phyloP scores from a whole-genome alignment of 2,113 vertebrate species.

The Etheostoma spectabile region DNA sequence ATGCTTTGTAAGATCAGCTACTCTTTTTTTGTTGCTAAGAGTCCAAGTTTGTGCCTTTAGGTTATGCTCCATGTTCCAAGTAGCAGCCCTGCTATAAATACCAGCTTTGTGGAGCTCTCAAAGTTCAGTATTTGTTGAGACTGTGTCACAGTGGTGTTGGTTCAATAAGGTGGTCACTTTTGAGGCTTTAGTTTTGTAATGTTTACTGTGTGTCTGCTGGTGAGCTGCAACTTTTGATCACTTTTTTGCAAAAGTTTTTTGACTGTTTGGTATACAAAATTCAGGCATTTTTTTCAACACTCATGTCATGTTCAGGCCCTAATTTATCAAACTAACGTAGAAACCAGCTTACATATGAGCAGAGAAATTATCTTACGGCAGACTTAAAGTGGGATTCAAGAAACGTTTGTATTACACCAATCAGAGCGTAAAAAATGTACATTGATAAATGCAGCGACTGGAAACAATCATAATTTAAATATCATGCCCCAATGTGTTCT shows the following conservation, averaged over 20 bases:
- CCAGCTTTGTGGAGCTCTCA: background rate
- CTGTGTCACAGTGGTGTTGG: conserved; percentile 33
- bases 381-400: too few relatives aligned
- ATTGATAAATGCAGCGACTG: too few relatives aligned
- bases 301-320: too few relatives aligned
- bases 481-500: too few relatives aligned
- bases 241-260: background rate
- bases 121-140: conserved; percentile 27
- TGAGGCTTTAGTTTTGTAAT: background rate
- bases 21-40: background rate
- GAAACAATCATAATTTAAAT: too few relatives aligned
- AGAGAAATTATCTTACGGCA: too few relatives aligned
- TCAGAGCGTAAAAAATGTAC: too few relatives aligned
- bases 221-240: background rate
- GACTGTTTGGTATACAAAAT: background rate
- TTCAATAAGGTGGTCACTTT: conserved; percentile 11
- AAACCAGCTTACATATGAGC: too few relatives aligned
- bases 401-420: too few relatives aligned
- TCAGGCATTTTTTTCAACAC: background rate
- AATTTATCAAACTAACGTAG: too few relatives aligned
- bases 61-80: background rate
- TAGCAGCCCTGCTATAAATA: conserved; percentile 28
- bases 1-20: background rate
- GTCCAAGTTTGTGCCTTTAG: too few relatives aligned
- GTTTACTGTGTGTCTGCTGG: background rate